Base-by-base conservation (phyloP, 1,140 invertebrate species). In the Neotoxoptera formosana region DNA sequence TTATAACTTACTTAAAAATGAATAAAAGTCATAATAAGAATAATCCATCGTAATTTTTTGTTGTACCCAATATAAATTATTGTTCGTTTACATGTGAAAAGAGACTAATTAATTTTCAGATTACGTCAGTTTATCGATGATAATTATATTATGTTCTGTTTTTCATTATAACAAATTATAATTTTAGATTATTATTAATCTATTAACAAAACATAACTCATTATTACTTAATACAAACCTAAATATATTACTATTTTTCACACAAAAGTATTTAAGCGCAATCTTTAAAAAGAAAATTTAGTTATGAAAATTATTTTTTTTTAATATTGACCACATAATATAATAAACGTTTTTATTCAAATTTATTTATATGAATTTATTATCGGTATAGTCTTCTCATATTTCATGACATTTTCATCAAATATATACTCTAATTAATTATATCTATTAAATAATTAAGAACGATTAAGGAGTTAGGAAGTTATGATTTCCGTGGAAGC, bases 11-110 rank as follows among this genome's bases (percentile, higher is more conserved):
- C 1, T 48, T 60, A 45, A 45, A 81, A 91, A 8, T 34, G 6
- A 45, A 91, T 91, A 83, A 81, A 48, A 34, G 20, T 47, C 90
- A 92, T 14, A 48, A 92, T 51, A 34, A 81, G 3, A 51, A 92
- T 92, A 51, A 81, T 91, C 2, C 34, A 47, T 76, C 2, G 21
- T 76, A n/a, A 47, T 76, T n/a, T 30, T 60, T 47, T 76, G 6
- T 60, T 25, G 9, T 25, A 41, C 41, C 41, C 41, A 45, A 3
- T 89, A 56, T 7, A 56, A 89, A 89, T 53, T 89, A 30, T 87
- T 51, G 51, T 56, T 89, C 34, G 23, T 56, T 56, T 23, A 30
- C 51, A 41, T 11, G 34, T 56, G 20, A 36, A 56, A 56, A n/a
- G 41, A 89, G 1, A 88, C 14, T 21, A 9, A 21, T 56, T 89